Evolutionary conservation across 1,140 invertebrate species (phyloP).

Genomic region (Riptortus pedestris): DNA sequence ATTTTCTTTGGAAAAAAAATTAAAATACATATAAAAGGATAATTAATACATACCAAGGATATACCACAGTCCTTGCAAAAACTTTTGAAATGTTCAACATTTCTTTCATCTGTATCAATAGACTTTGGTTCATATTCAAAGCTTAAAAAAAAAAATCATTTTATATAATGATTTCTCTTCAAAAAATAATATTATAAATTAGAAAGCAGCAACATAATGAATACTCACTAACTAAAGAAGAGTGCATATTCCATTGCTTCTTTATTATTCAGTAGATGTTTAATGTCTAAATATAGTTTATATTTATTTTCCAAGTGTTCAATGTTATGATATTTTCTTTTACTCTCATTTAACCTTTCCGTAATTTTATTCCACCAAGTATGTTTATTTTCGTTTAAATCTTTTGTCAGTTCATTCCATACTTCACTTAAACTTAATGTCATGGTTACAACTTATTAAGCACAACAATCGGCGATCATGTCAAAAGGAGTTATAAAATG

Average conservation of each 20-base stretch:
- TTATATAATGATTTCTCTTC: too few species aligned
- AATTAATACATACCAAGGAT: slow-evolving; percentile 35
- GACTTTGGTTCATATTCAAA: slow-evolving; percentile 43
- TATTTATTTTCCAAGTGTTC: slow-evolving; percentile 36
- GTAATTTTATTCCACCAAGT: slow-evolving; percentile 29
- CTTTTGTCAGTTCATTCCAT: slow-evolving; percentile 22
- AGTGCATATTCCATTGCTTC: slow-evolving; percentile 37
- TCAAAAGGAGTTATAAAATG: too few species aligned
- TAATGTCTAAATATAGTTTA: slow-evolving; percentile 35
- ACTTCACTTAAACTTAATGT: slow-evolving; percentile 1
- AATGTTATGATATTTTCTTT: slow-evolving; percentile 35
- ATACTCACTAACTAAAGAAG: slow-evolving; percentile 40
- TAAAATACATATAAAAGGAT: neutral
- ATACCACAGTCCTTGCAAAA: slow-evolving; percentile 40
- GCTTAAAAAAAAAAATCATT: slow-evolving; percentile 34
- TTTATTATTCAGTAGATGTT: slow-evolving; percentile 35
- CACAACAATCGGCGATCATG: too few species aligned
- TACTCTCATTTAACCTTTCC: slow-evolving; percentile 27
- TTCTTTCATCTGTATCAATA: slow-evolving; percentile 40
- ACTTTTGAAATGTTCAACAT: slow-evolving; percentile 39
- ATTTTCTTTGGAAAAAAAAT: neutral
- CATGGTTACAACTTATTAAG: too few species aligned
- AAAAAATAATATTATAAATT: neutral
- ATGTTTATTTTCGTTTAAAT: slow-evolving; percentile 13
- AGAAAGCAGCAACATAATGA: neutral